Evolutionary conservation across 2,888 invertebrate species (phyloP), one percentile per base, ranked within the genome.

Genomic region (Microplitis deprimator): DNA sequence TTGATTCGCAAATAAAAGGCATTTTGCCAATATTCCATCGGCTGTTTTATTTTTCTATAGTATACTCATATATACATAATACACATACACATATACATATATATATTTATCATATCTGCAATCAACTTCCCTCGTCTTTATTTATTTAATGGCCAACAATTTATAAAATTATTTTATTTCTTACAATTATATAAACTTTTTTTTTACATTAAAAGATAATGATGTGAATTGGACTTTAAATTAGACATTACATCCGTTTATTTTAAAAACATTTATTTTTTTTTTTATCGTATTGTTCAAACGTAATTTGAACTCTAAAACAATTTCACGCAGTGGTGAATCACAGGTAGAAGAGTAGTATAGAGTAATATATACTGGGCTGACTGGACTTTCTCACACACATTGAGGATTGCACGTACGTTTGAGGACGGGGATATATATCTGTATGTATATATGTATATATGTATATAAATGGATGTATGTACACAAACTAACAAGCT

Each of bases 1-100:
- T 77, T 77, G 77, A 77, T 77, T 77, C 77, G 38, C 41, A 41
- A 17, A 62, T 65, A 50, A 29, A 41, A 64, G 73, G 73, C 73
- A 73, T 41, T 29, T 73, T 73, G 73, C 73, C 73, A 73, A 73
- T 73, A 41, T 65, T 73, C 73, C 29, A 73, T 50, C 50, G 41
- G 6, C 39, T 50, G 13, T 64, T 10, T 59, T 64, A 20, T 67
- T 59, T 60, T 50, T 65, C 50, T 7, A 17, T 64, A 10, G 39
- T 17, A 29, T 29, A 29, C 29, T 29, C 29, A 29, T 4, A 29
- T 29, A 20, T 20, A 20, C 1, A 20, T 20, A 20, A 20, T 20
- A 20, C 1, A 20, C 1, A 20, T 20, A 20, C 20, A 20, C 20
- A 29, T 29, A 29, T 29, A 29, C 29, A 29, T 29, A 29, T 29